Evolutionary conservation across 2,797 vertebrate species (phyloP).

Genomic region (Cephalopachus bancanus): DNA sequence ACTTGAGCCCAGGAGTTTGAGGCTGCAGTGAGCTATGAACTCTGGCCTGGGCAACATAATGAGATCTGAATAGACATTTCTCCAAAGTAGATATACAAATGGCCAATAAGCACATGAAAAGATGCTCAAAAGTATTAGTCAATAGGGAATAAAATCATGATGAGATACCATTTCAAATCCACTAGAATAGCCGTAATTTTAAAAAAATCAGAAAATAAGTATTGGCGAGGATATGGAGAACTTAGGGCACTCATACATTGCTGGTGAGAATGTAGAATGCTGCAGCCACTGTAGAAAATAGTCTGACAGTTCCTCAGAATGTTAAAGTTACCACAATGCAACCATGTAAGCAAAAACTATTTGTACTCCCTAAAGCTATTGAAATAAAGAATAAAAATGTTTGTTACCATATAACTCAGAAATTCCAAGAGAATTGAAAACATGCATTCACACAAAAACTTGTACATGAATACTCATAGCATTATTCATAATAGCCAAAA

Average conservation of each 20-base stretch:
- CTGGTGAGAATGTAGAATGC: not conserved
- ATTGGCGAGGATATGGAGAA: not conserved
- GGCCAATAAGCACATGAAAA: not conserved
- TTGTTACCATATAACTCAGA: not conserved
- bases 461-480: not conserved
- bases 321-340: not conserved
- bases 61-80: not conserved
- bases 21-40: too few relatives aligned
- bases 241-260: not conserved
- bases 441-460: not conserved
- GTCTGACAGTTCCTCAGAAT: not conserved
- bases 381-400: too few relatives aligned
- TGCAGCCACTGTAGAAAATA: not conserved
- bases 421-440: not conserved
- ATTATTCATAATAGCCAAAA: not conserved
- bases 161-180: not conserved
- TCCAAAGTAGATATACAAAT: not conserved
- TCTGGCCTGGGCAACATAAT: too few relatives aligned
- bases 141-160: not conserved
- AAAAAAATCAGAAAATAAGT: not conserved
- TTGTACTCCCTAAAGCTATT: too few relatives aligned
- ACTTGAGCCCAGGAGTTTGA: too few relatives aligned
- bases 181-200: not conserved
- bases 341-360: too few relatives aligned
- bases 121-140: not conserved